Evolutionary conservation across 2,797 vertebrate genomes (phyloP).

Genomic region (Austrolebias charrua): DNA sequence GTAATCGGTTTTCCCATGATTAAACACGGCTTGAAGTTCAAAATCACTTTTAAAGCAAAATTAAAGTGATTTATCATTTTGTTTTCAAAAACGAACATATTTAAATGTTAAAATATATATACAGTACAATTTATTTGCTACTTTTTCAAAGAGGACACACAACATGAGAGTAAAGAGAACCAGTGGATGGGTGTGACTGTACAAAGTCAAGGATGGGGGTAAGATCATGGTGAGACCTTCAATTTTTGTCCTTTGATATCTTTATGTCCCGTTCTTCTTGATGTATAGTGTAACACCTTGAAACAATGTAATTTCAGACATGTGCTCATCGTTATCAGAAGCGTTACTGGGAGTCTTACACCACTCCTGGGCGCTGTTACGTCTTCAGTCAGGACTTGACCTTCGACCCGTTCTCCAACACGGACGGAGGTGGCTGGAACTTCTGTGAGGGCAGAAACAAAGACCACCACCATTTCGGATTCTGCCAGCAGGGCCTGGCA

Average conservation of each 20-base stretch:
- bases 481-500: conserved; percentile 95
- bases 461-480: conserved; percentile 90
- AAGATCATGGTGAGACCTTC: conserved; percentile 90
- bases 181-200: conserved; percentile 99
- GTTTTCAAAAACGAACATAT: too few relatives aligned
- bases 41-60: too few relatives aligned
- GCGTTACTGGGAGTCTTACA: conserved; percentile 84
- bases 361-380: conserved; percentile 94
- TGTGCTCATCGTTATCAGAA: conserved; percentile 97
- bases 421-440: conserved; percentile 93
- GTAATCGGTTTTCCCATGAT: too few relatives aligned
- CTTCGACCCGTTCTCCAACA: conserved; percentile 80
- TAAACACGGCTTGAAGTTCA: too few relatives aligned
- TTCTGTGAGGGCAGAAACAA: conserved; percentile 91
- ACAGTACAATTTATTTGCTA: conserved; percentile 4
- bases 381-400: conserved; percentile 93
- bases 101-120: too few relatives aligned
- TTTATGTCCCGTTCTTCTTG: not conserved
- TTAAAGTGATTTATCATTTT: too few relatives aligned
- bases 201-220: conserved; percentile 93
- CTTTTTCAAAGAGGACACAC: conserved; percentile 77
- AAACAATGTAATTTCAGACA: conserved; percentile 77
- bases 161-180: conserved; percentile 90
- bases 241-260: not conserved
- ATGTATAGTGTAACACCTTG: not conserved